Percentiles rank a stretch among this genome's conserved stretches.
Evolutionary conservation across 1,140 invertebrate species (phyloP).

Genomic region (Zelostemma sp.): DNA sequence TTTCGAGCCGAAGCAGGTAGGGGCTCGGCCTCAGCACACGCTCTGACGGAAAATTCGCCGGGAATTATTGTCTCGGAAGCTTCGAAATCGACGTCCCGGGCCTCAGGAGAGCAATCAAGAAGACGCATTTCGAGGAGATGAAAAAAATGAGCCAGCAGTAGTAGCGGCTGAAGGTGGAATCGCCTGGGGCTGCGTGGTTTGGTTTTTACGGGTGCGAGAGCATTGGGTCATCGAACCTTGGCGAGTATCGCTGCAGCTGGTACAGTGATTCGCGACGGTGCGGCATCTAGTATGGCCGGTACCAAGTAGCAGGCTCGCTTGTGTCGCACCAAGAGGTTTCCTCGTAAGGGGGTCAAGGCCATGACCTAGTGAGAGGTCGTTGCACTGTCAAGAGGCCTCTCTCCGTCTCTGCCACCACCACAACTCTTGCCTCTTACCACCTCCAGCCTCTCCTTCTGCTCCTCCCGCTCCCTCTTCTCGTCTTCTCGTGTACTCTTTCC

Average conservation of each 20-base stretch:
- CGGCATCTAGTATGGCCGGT: constrained; percentile 17
- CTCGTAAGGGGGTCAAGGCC: constrained; percentile 63
- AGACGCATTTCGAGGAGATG: neutral
- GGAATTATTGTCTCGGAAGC: too few relatives aligned
- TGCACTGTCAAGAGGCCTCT: constrained; percentile 33
- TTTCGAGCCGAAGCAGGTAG: neutral
- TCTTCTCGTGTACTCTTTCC: constrained; percentile 9
- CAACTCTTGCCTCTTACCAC: neutral
- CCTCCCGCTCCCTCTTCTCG: constrained; percentile 9
- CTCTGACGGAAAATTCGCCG: too few relatives aligned
- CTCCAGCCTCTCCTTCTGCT: constrained; percentile 9
- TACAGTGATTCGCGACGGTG: constrained; percentile 10
- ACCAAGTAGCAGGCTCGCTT: constrained; percentile 18
- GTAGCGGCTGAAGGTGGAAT: neutral
- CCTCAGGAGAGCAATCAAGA: too few relatives aligned
- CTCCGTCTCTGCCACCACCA: constrained; percentile 19
- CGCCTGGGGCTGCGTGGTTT: neutral
- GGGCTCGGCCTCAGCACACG: too few relatives aligned
- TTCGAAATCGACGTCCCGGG: too few relatives aligned
- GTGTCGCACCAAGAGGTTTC: constrained; percentile 52
- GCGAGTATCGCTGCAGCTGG: constrained; percentile 9
- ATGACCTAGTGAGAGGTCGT: constrained; percentile 62
- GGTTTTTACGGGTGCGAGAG: constrained; percentile 11
- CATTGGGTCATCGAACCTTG: constrained; percentile 11
- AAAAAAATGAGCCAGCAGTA: neutral